A percentile compares a stretch with the other conserved stretches of the same genome.
These are phyloP conservation scores for Eudasyphora cyanicolor DNA, from an alignment of 2,888 invertebrate genomes.

Conservation along the genomic window DNA sequence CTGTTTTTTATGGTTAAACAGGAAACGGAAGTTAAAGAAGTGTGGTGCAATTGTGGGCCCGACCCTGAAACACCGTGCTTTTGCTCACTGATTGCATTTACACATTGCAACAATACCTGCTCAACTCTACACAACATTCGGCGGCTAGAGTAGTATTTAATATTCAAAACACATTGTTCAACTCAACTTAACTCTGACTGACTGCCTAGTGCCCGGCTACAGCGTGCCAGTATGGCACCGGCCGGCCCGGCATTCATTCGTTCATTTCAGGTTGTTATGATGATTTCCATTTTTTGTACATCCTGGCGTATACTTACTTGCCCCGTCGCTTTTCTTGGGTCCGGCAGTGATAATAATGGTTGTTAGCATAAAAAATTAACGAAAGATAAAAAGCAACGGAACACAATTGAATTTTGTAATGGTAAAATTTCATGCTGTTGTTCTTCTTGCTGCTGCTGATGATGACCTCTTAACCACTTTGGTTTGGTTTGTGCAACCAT, in stretches of 20 bases:
- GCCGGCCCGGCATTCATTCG: conserved; percentile 38
- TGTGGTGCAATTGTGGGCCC: conserved; percentile 33
- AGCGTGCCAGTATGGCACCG: not conserved
- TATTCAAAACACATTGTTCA: conserved; percentile 62
- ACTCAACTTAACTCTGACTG: conserved; percentile 56
- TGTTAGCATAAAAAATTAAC: conserved; percentile 55
- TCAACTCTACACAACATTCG: not conserved
- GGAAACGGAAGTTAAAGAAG: conserved; percentile 55
- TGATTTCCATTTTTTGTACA: conserved; percentile 34
- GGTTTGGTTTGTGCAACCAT: not conserved
- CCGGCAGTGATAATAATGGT: conserved; percentile 18
- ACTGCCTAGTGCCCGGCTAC: conserved; percentile 41
- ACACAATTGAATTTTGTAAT: conserved; percentile 59
- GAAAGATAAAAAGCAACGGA: conserved; percentile 55
- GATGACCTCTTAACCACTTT: not conserved
- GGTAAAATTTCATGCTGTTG: not conserved
- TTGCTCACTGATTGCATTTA: conserved; percentile 48
- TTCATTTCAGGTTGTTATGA: conserved; percentile 60
- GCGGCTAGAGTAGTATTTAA: conserved; percentile 41
- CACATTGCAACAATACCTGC: not conserved
- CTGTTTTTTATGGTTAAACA: conserved; percentile 37
- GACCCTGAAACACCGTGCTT: conserved; percentile 1
- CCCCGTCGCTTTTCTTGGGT: not conserved
- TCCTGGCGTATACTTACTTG: conserved; percentile 14
- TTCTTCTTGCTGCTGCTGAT: not conserved